phyloP scores from a whole-genome alignment of 2,113 vertebrate genomes.

The Mus spicilegus region DNA sequence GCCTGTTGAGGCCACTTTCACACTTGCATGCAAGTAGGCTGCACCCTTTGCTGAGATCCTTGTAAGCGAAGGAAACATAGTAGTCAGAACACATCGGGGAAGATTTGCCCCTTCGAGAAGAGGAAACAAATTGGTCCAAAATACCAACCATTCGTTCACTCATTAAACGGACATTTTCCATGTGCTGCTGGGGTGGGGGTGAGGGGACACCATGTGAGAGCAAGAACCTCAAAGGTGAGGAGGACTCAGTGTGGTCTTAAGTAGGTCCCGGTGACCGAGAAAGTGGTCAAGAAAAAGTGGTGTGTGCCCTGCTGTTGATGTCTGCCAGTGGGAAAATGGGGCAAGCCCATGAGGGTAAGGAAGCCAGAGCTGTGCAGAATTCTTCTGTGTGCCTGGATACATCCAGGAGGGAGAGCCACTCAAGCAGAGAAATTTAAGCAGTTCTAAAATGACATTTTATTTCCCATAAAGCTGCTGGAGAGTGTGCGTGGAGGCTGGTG shows the following conservation, averaged over 20 bases:
- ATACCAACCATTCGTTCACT: not conserved
- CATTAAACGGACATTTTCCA: not conserved
- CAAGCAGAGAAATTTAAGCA: not conserved
- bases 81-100: not conserved
- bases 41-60: not conserved
- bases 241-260: not conserved
- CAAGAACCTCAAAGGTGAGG: constrained; percentile 1
- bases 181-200: not conserved
- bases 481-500: not conserved
- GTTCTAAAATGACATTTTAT: not conserved
- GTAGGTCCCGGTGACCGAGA: not conserved
- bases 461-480: not conserved
- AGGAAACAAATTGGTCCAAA: constrained; percentile 2
- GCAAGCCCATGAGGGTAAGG: not conserved
- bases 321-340: not conserved
- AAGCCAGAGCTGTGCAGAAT: not conserved
- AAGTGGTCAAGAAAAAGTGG: not conserved
- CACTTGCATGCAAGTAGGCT: not conserved
- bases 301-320: not conserved
- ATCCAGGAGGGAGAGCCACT: not conserved
- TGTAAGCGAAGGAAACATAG: not conserved
- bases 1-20: not conserved
- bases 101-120: not conserved
- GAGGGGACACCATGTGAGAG: not conserved
- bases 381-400: not conserved